phyloP scores from a whole-genome alignment of 2,888 invertebrate species.

The Cantharis nigra region DNA sequence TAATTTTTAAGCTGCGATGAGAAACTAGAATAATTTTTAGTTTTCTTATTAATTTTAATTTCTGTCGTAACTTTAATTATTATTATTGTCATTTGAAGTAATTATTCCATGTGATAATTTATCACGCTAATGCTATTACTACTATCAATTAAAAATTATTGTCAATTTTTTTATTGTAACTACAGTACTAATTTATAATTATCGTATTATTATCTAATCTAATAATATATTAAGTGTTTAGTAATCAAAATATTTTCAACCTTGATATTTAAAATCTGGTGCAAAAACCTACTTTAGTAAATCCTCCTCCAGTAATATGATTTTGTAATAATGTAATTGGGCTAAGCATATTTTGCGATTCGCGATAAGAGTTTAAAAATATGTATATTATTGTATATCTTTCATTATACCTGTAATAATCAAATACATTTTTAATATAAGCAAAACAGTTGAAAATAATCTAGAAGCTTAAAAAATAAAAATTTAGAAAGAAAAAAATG shows the following conservation, averaged over 20 bases:
- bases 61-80: background rate
- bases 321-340: background rate
- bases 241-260: background rate
- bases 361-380: background rate
- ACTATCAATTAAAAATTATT: background rate
- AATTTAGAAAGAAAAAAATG: too few relatives aligned
- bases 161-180: background rate
- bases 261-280: background rate
- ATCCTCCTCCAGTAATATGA: background rate
- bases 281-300: background rate
- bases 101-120: background rate
- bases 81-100: background rate
- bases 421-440: too few relatives aligned
- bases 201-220: background rate
- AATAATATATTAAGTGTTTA: background rate
- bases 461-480: too few relatives aligned
- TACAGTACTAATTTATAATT: background rate
- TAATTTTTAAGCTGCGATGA: background rate
- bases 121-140: background rate
- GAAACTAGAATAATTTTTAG: background rate
- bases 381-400: background rate
- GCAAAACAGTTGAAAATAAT: too few relatives aligned
- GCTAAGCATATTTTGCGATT: background rate
- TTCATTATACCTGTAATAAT: too few relatives aligned
- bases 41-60: background rate